Conservation (phyloP, 2,888 invertebrate genomes). For the Caenorhabditis doughertyi region DNA sequence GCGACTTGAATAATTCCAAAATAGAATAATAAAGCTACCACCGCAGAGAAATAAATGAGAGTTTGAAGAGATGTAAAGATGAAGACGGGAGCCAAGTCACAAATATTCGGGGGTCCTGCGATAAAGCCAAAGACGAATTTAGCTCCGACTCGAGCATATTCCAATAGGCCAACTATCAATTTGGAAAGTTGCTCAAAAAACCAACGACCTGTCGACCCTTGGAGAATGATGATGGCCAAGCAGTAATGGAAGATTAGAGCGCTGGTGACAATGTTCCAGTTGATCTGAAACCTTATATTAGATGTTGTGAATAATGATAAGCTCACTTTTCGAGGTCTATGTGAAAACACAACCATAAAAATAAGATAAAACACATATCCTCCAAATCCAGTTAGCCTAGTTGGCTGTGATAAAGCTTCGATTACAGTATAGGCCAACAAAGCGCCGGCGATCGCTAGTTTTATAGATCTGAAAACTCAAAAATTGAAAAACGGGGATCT, state of each 20-base stretch:
- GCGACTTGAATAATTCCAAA: conserved; percentile 79
- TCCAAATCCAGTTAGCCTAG: conserved; percentile 75
- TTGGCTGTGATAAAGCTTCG: conserved; percentile 64
- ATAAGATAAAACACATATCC: conserved; percentile 77
- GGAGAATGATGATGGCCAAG: conserved; percentile 89
- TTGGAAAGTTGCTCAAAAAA: conserved; percentile 61
- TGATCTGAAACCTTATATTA: conserved; percentile 80
- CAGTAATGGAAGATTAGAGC: conserved; percentile 91
- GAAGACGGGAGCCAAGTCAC: conserved; percentile 86
- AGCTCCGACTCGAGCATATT: conserved; percentile 88
- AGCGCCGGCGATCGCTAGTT: conserved; percentile 43
- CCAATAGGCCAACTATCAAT: conserved; percentile 87
- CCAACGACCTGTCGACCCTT: conserved; percentile 83
- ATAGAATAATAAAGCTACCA: conserved; percentile 80
- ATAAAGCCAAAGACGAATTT: conserved; percentile 89
- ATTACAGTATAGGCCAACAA: conserved; percentile 54
- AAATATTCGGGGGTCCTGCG: conserved; percentile 79
- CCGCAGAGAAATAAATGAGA: conserved; percentile 80
- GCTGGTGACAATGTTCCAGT: conserved; percentile 89
- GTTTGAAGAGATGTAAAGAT: conserved; percentile 88
- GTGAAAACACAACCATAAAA: conserved; percentile 75
- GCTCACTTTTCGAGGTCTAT: conserved; percentile 67
- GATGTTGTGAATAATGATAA: not conserved
- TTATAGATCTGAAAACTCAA: conserved; percentile 51
- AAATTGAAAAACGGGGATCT: not conserved